A percentile compares a stretch with the other conserved stretches of the same genome.
Conservation (phyloP, 2,888 invertebrate species). For the Drosophila limbata region DNA sequence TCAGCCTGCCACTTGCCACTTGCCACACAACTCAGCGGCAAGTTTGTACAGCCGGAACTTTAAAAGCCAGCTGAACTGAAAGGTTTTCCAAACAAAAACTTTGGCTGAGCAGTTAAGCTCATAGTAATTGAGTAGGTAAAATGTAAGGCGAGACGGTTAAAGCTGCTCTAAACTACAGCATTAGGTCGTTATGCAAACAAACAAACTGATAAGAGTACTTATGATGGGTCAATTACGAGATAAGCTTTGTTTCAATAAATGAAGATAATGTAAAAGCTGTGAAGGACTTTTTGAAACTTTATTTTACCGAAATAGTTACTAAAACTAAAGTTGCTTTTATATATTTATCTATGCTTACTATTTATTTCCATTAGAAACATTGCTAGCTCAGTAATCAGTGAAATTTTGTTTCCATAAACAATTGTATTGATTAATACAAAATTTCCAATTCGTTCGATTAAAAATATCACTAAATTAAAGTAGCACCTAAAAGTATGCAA, state of each 20-base stretch:
- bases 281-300: not conserved
- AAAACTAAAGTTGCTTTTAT: too few species aligned
- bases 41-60: conserved; percentile 30
- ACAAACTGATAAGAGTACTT: conserved; percentile 16
- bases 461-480: not conserved
- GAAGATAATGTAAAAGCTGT: not conserved
- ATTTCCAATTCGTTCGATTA: not conserved
- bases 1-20: conserved; percentile 6
- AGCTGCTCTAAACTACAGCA: conserved; percentile 5
- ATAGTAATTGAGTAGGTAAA: conserved; percentile 22
- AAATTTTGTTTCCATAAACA: too few species aligned
- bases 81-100: conserved; percentile 23
- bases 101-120: conserved; percentile 17
- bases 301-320: not conserved
- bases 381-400: too few species aligned
- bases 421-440: too few species aligned
- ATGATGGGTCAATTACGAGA: conserved; percentile 7
- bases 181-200: conserved; percentile 9
- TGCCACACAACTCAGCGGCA: not conserved
- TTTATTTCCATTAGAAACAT: too few species aligned
- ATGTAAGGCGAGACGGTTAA: conserved; percentile 3
- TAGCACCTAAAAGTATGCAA: not conserved
- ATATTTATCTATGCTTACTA: too few species aligned
- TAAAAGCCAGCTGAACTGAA: conserved; percentile 29
- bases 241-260: not conserved